Evolutionary conservation across 30 jellyfish, hydroid and myxozoan species (phyloP).

Genomic region (Cassiopea xamachana): DNA sequence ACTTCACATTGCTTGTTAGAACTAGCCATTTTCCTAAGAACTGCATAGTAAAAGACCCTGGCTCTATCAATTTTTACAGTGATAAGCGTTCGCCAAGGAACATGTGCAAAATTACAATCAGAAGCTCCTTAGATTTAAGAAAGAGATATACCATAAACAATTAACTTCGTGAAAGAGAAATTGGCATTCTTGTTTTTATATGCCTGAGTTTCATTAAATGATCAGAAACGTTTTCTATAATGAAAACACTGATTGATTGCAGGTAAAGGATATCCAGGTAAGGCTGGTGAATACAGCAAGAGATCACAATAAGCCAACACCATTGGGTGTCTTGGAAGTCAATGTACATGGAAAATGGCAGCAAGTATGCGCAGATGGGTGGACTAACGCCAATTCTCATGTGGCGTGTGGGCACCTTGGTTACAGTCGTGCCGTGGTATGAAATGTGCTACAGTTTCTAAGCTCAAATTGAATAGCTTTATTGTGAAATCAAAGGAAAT

Average conservation of each 20-base stretch:
- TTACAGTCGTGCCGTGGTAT: slow-evolving; percentile 37
- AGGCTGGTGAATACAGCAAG: slow-evolving; percentile 10
- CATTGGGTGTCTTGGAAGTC: slow-evolving; percentile 58
- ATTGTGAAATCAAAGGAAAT: no score
- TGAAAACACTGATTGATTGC: neutral
- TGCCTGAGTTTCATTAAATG: neutral
- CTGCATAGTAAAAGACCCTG: no score
- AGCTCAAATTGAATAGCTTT: no score
- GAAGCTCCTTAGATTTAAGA: no score
- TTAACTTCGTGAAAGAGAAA: neutral
- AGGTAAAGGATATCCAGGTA: slow-evolving; percentile 30
- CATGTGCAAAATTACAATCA: no score
- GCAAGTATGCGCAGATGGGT: slow-evolving; percentile 72
- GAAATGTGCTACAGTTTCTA: neutral
- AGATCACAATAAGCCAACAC: slow-evolving; percentile 20
- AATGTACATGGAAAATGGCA: slow-evolving; percentile 42
- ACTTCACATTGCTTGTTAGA: no score
- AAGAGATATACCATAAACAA: no score
- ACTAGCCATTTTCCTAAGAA: no score
- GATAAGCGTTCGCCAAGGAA: no score
- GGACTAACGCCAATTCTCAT: slow-evolving; percentile 71
- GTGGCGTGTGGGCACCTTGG: slow-evolving; percentile 83
- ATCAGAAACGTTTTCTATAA: no score
- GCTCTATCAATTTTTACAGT: no score
- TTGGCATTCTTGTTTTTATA: neutral